Evolutionary conservation across 92 coral and sea anemone species (phyloP), one percentile per base, ranked within the genome.

Genomic region (Galaxea fascicularis): DNA sequence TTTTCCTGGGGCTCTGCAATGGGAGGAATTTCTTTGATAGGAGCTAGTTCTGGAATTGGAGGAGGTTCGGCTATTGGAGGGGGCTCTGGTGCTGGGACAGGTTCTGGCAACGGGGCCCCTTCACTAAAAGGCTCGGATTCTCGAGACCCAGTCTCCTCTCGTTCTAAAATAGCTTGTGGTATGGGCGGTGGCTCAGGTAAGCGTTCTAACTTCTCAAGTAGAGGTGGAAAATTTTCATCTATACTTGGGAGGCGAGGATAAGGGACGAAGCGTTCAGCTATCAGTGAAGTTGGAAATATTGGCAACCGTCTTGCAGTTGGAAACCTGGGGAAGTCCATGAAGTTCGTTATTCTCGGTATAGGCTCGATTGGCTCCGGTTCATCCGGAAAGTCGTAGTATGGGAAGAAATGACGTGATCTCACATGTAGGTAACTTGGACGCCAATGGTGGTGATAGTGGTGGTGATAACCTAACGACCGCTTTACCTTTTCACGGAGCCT

Each of bases 11-110:
- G 92, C 67, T 91, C 95, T 4, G 87, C 25, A 68, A 91, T 91
- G 41, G 95, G 95, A 25, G 95, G 90, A 26, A 91, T 91, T 45
- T 91, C 95, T 72, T 85, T 84, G 17, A 91, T 67, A 25, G 87
- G 85, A 24, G 92, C 87, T 17, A 90, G 59, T 49, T 89, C 90
- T 18, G 95, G 92, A 67, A 89, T 86, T 21, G 92, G 92, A 0
- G 90, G 77, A 20, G 90, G 93, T 59, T 93, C 96, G 1, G 93
- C 78, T 35, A 79, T 81, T 44, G 88, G 92, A 28, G 82, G 80
- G n/a, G 71, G 89, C 56, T 89, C 95, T 20, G 95, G 90, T 24
- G 85, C 89, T 21, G 94, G 94, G 18, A 77, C 53, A 14, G 90
- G 92, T 67, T 91, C 95, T 12, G 87, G 90, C 27, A 77, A 53